Evolutionary conservation across 2,888 invertebrate genomes (phyloP).

Genomic region (Polymixis flavicincta): DNA sequence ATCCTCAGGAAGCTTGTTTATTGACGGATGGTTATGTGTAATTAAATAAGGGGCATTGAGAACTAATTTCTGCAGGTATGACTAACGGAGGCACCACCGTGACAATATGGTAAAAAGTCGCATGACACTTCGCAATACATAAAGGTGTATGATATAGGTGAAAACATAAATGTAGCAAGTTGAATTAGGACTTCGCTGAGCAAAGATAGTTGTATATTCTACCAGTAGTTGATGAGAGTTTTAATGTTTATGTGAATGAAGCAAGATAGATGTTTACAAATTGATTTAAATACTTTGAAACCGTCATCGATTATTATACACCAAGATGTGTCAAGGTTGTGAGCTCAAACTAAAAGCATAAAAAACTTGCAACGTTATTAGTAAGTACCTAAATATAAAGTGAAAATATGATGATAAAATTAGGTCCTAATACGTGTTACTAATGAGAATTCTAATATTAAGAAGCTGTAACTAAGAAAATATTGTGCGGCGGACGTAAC

Average conservation of each 20-base stretch:
- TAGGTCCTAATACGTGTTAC: not conserved
- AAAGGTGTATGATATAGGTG: not conserved
- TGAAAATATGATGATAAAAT: not conserved
- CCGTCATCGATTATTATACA: constrained; percentile 12
- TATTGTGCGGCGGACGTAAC: constrained; percentile 9
- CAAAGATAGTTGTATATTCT: constrained; percentile 9
- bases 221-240: not conserved
- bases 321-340: constrained; percentile 34
- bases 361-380: not conserved
- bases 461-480: constrained; percentile 1
- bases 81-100: not conserved
- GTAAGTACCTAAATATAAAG: not conserved
- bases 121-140: not conserved
- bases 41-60: not conserved
- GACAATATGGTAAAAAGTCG: too few relatives aligned
- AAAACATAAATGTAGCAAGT: not conserved
- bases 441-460: not conserved
- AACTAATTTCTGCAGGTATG: not conserved
- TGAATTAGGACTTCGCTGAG: not conserved
- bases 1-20: not conserved
- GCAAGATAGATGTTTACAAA: constrained; percentile 34
- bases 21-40: not conserved
- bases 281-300: constrained; percentile 29
- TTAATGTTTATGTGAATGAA: constrained; percentile 5
- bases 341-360: constrained; percentile 1